These are phyloP conservation scores for Echinometra lucunter DNA, from an alignment of 53 echinoderm and acorn worm genomes.

Conservation along the genomic window DNA sequence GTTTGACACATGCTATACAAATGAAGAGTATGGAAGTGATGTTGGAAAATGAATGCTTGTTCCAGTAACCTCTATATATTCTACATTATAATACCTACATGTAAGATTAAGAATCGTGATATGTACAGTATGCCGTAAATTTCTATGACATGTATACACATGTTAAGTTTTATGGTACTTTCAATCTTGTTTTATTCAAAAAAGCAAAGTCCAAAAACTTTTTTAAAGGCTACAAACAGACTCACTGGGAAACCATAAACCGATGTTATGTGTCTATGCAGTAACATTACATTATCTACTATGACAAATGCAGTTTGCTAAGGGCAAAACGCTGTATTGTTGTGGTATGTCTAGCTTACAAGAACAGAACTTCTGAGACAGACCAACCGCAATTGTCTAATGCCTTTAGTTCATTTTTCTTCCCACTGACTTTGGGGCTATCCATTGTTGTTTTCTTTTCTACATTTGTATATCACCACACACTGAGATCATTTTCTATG, in stretches of 20 bases:
- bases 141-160: too few relatives aligned
- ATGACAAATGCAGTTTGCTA: neutral
- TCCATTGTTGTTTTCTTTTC: too few relatives aligned
- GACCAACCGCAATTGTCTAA: neutral
- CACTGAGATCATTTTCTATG: neutral
- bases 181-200: neutral
- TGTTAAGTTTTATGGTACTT: too few relatives aligned
- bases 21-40: too few relatives aligned
- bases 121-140: too few relatives aligned
- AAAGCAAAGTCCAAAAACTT: neutral
- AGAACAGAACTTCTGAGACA: neutral
- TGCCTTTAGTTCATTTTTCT: neutral
- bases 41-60: too few relatives aligned
- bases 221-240: neutral
- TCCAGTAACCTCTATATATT: too few relatives aligned
- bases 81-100: too few relatives aligned
- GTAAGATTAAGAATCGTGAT: too few relatives aligned
- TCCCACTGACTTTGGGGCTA: neutral
- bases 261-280: neutral
- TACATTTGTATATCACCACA: neutral
- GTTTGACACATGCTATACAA: too few relatives aligned
- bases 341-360: neutral
- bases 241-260: neutral
- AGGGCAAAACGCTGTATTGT: neutral
- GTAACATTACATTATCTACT: neutral